Conservation (phyloP, 2,797 vertebrate genomes). For the Cirrhinus molitorella region DNA sequence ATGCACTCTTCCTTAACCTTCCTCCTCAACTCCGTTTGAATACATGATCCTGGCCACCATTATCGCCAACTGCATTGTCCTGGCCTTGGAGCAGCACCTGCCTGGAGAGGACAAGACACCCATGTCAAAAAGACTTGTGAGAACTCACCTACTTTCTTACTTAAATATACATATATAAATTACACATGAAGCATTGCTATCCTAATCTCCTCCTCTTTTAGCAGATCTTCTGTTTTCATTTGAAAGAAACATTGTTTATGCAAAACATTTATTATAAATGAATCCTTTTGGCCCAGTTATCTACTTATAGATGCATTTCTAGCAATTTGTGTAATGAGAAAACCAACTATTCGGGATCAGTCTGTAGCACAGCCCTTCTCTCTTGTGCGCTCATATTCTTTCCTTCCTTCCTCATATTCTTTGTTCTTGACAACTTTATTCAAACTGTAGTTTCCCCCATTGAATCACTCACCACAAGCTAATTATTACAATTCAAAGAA, state of each 20-base stretch:
- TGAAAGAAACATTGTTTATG: not conserved
- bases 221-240: not conserved
- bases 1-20: constrained; percentile 82
- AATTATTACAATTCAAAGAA: constrained; percentile 28
- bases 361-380: not conserved
- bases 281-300: not conserved
- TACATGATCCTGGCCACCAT: constrained; percentile 99
- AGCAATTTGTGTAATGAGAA: not conserved
- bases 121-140: constrained; percentile 96
- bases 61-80: constrained; percentile 97
- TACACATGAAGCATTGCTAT: not conserved
- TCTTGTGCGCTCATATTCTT: not conserved
- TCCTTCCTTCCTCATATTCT: constrained; percentile 8
- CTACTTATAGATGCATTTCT: not conserved
- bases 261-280: not conserved
- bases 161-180: not conserved
- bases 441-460: not conserved
- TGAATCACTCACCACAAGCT: constrained; percentile 2
- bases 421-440: constrained; percentile 13
- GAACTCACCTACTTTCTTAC: constrained; percentile 50
- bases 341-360: not conserved
- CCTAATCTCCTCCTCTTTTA: not conserved
- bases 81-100: constrained; percentile 97
- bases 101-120: constrained; percentile 97
- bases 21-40: constrained; percentile 89